A percentile compares a stretch with the other conserved stretches of the same genome.
Evolutionary conservation across 2,797 vertebrate species (phyloP).

Genomic region (Otolemur crassicaudatus): DNA sequence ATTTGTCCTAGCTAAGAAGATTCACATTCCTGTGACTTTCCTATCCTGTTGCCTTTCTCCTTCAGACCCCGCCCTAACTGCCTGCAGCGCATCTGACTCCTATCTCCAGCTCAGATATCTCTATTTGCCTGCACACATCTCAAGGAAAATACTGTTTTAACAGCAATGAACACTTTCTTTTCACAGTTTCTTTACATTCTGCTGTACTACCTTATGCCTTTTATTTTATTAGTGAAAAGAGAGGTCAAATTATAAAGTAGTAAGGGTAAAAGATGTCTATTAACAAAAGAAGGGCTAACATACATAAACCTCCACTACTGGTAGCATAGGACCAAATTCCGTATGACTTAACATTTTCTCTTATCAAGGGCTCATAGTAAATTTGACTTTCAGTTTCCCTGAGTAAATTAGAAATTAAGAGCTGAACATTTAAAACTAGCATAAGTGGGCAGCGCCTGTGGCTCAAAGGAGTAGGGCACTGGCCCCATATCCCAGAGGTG

Average conservation of each 20-base stretch:
- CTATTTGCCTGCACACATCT: background rate
- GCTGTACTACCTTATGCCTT: background rate
- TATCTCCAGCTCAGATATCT: background rate
- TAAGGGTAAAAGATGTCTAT: background rate
- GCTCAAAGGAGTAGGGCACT: no score
- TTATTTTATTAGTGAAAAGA: slow-evolving; percentile 10
- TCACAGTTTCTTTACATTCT: background rate
- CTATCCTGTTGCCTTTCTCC: background rate
- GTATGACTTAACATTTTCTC: background rate
- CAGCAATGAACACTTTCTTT: background rate
- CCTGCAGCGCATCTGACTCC: background rate
- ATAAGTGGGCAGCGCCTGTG: background rate
- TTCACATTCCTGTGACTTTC: background rate
- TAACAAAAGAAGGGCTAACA: background rate
- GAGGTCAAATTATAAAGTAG: background rate
- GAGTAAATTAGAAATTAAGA: background rate
- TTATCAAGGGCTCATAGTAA: background rate
- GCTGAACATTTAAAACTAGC: background rate
- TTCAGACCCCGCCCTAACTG: background rate
- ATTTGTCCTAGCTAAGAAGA: background rate
- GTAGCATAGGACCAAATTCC: background rate
- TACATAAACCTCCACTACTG: background rate
- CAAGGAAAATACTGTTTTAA: background rate
- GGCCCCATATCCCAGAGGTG: no score
- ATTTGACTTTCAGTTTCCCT: background rate